These are phyloP conservation scores for Podarcis lilfordi DNA, from an alignment of 2,797 vertebrate species.

Conservation along the genomic window DNA sequence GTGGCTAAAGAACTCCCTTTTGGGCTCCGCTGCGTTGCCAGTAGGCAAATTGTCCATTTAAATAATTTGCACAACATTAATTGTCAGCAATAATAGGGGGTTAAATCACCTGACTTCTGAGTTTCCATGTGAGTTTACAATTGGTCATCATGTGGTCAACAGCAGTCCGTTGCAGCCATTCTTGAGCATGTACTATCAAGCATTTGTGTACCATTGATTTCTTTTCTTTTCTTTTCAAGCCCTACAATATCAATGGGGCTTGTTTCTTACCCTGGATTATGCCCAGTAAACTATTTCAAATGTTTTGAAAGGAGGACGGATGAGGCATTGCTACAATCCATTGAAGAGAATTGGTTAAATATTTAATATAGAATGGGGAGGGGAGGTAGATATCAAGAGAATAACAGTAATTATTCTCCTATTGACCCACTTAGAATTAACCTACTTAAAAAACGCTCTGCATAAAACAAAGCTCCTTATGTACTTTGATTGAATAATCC, in stretches of 20 bases:
- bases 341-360: conserved; percentile 8
- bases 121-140: background rate
- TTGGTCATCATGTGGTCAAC: background rate
- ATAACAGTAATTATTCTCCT: conserved; percentile 10
- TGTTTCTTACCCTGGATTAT: background rate
- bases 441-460: conserved; percentile 13
- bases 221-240: background rate
- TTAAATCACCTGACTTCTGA: background rate
- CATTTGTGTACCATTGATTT: background rate
- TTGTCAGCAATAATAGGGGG: background rate
- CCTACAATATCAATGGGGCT: too few species aligned
- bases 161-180: background rate
- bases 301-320: background rate
- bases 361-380: conserved; percentile 27
- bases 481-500: conserved; percentile 25
- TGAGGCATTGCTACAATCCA: background rate
- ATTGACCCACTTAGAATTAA: background rate
- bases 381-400: background rate
- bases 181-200: background rate
- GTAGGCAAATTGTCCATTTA: background rate
- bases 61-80: background rate
- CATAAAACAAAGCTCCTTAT: conserved; percentile 28
- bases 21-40: background rate
- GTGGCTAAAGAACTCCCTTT: background rate
- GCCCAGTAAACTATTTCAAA: background rate